Percentiles rank a stretch among this genome's conserved stretches.
Conservation (phyloP, 2,888 invertebrate genomes). For the Philereme vetulata region DNA sequence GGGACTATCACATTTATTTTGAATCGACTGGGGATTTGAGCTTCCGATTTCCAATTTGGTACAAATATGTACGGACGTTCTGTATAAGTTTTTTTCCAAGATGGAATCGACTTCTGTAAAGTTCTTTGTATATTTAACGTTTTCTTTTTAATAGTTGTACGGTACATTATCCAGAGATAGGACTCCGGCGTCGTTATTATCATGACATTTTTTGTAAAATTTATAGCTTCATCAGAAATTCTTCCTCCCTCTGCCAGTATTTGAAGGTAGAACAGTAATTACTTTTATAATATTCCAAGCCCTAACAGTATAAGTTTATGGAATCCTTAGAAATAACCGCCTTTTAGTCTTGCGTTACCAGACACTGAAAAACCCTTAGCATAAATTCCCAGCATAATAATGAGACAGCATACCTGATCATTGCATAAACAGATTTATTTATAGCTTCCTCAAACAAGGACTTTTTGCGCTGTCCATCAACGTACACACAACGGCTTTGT, state of each 20-base stretch:
- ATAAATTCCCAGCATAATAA: constrained; percentile 27
- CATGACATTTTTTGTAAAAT: no score
- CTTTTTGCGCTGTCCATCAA: constrained; percentile 32
- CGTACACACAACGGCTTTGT: constrained; percentile 25
- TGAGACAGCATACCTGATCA: constrained; percentile 29
- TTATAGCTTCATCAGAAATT: no score
- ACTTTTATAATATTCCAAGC: no score
- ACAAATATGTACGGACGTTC: constrained; percentile 18
- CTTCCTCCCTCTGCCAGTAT: no score
- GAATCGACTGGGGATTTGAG: constrained; percentile 40
- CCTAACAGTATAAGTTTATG: no score
- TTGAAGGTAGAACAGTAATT: no score
- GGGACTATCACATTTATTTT: constrained; percentile 57
- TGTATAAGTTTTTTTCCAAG: constrained; percentile 12
- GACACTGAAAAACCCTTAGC: constrained; percentile 19
- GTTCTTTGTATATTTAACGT: neutral
- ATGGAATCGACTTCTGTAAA: constrained; percentile 8
- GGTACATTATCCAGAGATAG: no score
- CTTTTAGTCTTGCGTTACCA: no score
- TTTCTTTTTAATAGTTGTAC: neutral
- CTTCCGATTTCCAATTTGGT: constrained; percentile 29
- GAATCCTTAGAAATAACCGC: no score
- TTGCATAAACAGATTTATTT: constrained; percentile 32
- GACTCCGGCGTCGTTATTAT: no score
- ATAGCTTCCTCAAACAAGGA: constrained; percentile 26